Evolutionary conservation across 1,140 invertebrate species (phyloP), one percentile per base, ranked within the genome.

Genomic region (Euura lappo): DNA sequence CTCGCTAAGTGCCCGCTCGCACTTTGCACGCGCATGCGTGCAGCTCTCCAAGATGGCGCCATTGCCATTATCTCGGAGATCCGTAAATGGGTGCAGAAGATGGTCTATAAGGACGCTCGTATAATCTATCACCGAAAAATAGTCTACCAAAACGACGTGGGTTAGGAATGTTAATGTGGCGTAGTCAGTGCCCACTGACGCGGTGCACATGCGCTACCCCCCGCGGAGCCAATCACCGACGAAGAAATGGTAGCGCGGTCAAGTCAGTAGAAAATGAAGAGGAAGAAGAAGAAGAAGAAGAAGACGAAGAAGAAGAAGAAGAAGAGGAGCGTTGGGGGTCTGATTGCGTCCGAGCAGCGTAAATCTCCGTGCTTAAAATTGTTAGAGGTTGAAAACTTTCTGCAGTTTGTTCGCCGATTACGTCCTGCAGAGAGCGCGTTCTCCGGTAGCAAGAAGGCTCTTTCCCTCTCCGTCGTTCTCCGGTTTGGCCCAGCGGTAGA

Each of bases 141-240:
- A 72, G 65, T 72, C 8, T 6, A 60, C 6, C 51, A 60, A 60
- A 72, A 67, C 45, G 28, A 11, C 60, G 68, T 64, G 64, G 64
- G 70, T 71, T 64, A 44, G 68, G 72, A 73, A 73, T 73, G 68
- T 73, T 73, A 73, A 73, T 73, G 72, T 45, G 71, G 42, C 44
- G 43, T 28, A 80, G 79, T 69, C 78, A 79, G 79, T 81, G 77
- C 81, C 83, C 82, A 79, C 8, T 60, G 51, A 60, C 8, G 51
- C 51, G 10, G 8, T 60, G 51, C 51, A 60, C 51, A 60, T 60
- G 51, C 84, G 84, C 80, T 80, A 84, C 84, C 85, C 84, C 85
- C 85, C 74, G 84, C 83, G 74, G 85, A 85, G 85, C 82, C 84
- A 86, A 86, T 86, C 84, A 86, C 84, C 82, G 81, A 79, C 80